Evolutionary conservation across 2,888 invertebrate genomes (phyloP).

Genomic region (Perithous albicinctus): DNA sequence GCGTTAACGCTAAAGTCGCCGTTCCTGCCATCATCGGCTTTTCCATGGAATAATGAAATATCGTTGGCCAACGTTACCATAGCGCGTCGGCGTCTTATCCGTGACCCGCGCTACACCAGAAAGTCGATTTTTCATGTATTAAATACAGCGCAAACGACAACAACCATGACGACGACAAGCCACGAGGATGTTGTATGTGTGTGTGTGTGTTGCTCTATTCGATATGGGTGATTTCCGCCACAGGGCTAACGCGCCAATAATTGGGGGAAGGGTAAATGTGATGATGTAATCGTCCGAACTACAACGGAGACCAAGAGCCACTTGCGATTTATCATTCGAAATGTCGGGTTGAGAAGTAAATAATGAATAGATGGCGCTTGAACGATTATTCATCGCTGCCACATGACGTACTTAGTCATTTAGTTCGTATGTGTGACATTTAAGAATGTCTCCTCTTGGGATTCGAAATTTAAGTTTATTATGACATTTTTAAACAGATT

Average conservation of each 20-base stretch:
- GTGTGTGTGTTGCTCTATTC: no score
- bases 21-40: conserved; percentile 68
- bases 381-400: neutral
- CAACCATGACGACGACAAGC: neutral
- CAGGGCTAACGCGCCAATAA: neutral
- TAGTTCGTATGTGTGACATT: neutral
- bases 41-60: conserved; percentile 71
- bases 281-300: neutral
- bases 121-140: conserved; percentile 60
- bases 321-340: conserved; percentile 6
- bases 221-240: neutral
- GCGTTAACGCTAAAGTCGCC: conserved; percentile 67
- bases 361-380: neutral
- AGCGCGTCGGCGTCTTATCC: conserved; percentile 47
- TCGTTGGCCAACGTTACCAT: conserved; percentile 57
- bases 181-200: neutral
- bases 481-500: no score
- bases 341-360: neutral
- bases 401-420: neutral
- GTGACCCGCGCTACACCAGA: neutral
- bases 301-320: neutral
- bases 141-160: conserved; percentile 29
- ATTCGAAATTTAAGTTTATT: neutral
- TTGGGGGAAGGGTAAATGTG: neutral
- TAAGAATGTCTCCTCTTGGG: neutral